phyloP scores from a whole-genome alignment of 2,113 vertebrate genomes.

The Hippocampus zosterae region DNA sequence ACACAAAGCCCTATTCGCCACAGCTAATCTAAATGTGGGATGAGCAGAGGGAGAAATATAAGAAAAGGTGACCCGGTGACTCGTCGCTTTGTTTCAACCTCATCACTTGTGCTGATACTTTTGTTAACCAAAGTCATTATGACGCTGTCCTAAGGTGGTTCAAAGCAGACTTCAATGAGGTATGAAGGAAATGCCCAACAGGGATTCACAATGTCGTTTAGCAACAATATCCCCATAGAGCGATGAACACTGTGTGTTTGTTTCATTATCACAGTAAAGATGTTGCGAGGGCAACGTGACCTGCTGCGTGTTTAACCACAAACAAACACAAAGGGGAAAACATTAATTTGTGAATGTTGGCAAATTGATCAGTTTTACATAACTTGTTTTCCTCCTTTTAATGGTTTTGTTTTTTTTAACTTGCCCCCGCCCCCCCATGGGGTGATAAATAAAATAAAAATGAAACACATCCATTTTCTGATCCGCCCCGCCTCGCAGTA shows the following conservation, averaged over 20 bases:
- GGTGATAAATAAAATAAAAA: not conserved
- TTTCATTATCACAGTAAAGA: not conserved
- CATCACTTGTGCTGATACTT: slow-evolving; percentile 12
- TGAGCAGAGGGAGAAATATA: slow-evolving; percentile 41
- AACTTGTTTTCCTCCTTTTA: not conserved
- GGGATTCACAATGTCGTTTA: not conserved
- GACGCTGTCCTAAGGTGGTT: not conserved
- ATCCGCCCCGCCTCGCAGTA: too few relatives aligned
- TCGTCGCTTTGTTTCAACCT: slow-evolving; percentile 50
- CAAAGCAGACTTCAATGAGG: not conserved
- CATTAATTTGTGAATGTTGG: not conserved
- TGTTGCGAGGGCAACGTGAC: not conserved
- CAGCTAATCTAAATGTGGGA: slow-evolving; percentile 74
- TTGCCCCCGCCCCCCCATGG: not conserved
- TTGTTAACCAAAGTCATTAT: slow-evolving; percentile 13
- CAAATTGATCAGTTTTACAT: not conserved
- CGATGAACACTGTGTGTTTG: not conserved
- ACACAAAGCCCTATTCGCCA: slow-evolving; percentile 62
- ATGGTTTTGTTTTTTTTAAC: not conserved
- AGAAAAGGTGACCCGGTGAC: slow-evolving; percentile 30
- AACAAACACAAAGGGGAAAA: not conserved
- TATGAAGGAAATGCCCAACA: not conserved
- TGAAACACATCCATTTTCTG: not conserved
- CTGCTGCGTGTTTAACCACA: not conserved
- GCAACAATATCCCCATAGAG: not conserved